Evolutionary conservation across 2,888 invertebrate species (phyloP).

Genomic region (Aphodius sticticus): DNA sequence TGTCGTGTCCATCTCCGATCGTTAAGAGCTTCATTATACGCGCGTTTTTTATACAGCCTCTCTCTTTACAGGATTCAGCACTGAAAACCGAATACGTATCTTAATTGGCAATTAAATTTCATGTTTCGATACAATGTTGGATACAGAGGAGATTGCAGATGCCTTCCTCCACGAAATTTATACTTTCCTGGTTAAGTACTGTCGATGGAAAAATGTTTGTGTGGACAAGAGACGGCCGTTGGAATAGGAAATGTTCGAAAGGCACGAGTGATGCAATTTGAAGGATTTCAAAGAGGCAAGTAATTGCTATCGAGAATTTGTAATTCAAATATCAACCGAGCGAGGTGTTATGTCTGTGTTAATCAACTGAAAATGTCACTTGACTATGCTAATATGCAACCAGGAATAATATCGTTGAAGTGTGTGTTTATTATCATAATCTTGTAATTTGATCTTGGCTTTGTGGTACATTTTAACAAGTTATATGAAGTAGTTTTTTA

Average conservation of each 20-base stretch:
- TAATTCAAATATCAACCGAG: background rate
- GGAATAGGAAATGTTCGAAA: background rate
- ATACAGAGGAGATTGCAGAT: background rate
- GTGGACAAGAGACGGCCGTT: background rate
- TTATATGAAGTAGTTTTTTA: too few species aligned
- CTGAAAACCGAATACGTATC: background rate
- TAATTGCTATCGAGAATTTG: background rate
- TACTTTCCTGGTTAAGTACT: too few species aligned
- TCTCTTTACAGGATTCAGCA: background rate
- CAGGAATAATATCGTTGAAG: constrained; percentile 5
- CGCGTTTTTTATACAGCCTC: background rate
- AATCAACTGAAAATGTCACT: constrained; percentile 13
- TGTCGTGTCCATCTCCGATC: background rate
- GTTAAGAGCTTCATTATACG: background rate
- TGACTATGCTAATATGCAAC: constrained; percentile 9
- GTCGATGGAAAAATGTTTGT: background rate
- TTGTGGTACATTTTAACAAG: too few species aligned
- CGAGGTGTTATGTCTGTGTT: background rate
- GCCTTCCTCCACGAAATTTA: too few species aligned
- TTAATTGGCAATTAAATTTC: background rate
- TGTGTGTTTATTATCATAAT: constrained; percentile 9
- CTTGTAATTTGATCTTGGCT: background rate
- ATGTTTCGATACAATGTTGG: background rate
- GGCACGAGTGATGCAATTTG: background rate
- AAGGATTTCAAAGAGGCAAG: background rate